Evolutionary conservation across 2,113 vertebrate genomes (phyloP).

Genomic region (Columba janthina): DNA sequence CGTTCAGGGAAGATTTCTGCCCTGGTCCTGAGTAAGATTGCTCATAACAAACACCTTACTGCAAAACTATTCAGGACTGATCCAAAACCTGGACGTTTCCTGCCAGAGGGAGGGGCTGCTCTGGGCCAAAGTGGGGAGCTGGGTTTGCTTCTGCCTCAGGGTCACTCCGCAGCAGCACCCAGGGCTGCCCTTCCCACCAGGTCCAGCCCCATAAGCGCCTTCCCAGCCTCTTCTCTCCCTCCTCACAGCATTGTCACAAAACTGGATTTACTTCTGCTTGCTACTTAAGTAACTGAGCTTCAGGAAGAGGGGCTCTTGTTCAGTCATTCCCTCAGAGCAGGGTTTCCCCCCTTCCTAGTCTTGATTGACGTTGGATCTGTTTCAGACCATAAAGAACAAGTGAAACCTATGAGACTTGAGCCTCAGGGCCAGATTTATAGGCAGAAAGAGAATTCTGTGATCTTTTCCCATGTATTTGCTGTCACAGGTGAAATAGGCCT

Average conservation of each 20-base stretch:
- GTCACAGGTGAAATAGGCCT: background rate
- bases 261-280: background rate
- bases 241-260: background rate
- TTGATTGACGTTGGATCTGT: slow-evolving; percentile 43
- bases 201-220: background rate
- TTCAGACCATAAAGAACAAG: slow-evolving; percentile 25
- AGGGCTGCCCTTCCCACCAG: background rate
- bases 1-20: background rate
- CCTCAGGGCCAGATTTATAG: slow-evolving; percentile 60
- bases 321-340: background rate
- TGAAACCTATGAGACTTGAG: background rate
- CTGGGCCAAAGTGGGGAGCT: background rate
- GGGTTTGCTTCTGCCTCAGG: background rate
- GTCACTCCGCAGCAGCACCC: no score
- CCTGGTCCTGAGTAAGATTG: accelerated
- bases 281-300: background rate
- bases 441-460: slow-evolving; percentile 57
- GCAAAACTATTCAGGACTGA: background rate
- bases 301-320: background rate
- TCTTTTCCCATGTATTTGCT: slow-evolving; percentile 41
- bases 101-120: background rate
- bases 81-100: background rate
- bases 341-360: background rate
- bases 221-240: background rate
- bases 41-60: background rate